Evolutionary conservation across 53 echinoderm and acorn worm genomes (phyloP), one percentile per base, ranked within the genome.

Genomic region (Luidia sarsii): DNA sequence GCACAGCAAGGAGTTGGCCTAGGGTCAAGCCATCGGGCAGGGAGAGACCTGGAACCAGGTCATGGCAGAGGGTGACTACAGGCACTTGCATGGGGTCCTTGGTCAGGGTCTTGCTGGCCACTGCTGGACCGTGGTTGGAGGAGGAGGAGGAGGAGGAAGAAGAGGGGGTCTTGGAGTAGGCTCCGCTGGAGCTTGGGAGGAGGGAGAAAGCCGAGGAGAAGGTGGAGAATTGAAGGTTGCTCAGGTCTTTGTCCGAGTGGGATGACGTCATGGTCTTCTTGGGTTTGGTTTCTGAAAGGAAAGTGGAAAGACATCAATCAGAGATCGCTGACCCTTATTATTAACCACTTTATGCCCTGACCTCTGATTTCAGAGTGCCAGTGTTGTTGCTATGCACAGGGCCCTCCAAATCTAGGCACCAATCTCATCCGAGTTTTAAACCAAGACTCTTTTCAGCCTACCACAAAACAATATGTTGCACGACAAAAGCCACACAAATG

Each of bases 21-120:
- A 97, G 57, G 11, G 99, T 89, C 80, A 94, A 48, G 31, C 75
- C 53, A 1, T 86, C 87, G 16, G 99, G 99, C 50, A 97, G 70
- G 35, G 70, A 54, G 61, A 91, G 75, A 48, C 70, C 82, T 0
- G 86, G 85, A 25, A 97, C 36, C 38, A 88, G 70, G 15, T 83
- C 86, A 45, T 97, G 99, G 41, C 83, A 80, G 20, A 94, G 55
- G 30, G 88, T 86, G 33, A 97, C 61, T 28, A 82, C 84, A 0
- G 94, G 94, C 29, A 93, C 80, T 50, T 83, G 74, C 82, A 83
- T 77, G 62, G 83, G 60, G 70, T 77, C 68, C 64, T 80, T 87
- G 81, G 71, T 11, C 30, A 16, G 24, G 9, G 32, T 7, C 22
- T 30, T 71, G 72, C 31, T 62, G n/a, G n/a, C n/a, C n/a, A n/a